Percentiles rank a stretch among this genome's conserved stretches.
Conservation (phyloP, 2,113 vertebrate genomes). For the Tenrec ecaudatus region DNA sequence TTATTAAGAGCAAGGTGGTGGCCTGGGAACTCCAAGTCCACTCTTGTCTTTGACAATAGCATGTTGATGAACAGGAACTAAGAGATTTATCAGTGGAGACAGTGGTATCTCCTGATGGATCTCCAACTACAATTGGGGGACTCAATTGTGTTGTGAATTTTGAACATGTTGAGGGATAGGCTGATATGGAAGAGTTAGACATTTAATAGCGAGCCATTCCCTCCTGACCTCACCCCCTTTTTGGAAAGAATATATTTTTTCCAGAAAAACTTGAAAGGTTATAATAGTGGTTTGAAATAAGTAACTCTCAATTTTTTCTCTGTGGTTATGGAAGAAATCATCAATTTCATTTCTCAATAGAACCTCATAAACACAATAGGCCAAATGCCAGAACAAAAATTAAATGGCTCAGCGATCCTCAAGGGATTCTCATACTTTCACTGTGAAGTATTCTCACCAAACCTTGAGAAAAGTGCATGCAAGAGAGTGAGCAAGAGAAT, state of each 20-base stretch:
- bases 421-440: slow-evolving; percentile 80
- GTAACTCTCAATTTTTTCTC: slow-evolving; percentile 81
- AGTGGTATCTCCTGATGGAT: background rate
- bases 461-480: slow-evolving; percentile 63
- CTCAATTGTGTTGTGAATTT: background rate
- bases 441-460: slow-evolving; percentile 81
- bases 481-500: slow-evolving; percentile 72
- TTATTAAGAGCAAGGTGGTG: background rate
- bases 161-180: slow-evolving; percentile 37
- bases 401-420: slow-evolving; percentile 76
- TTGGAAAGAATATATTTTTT: slow-evolving; percentile 43
- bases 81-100: background rate
- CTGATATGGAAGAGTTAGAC: slow-evolving; percentile 45
- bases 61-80: background rate
- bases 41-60: background rate
- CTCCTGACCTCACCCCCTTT: background rate
- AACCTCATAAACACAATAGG: slow-evolving; percentile 83
- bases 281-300: slow-evolving; percentile 81
- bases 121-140: background rate
- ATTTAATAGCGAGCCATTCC: slow-evolving; percentile 10
- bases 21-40: background rate
- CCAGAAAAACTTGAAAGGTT: slow-evolving; percentile 75
- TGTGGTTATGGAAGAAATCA: slow-evolving; percentile 77
- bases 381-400: slow-evolving; percentile 83
- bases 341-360: slow-evolving; percentile 80